Base-by-base conservation (phyloP, 1,140 invertebrate species). In the Drusus annulatus region DNA sequence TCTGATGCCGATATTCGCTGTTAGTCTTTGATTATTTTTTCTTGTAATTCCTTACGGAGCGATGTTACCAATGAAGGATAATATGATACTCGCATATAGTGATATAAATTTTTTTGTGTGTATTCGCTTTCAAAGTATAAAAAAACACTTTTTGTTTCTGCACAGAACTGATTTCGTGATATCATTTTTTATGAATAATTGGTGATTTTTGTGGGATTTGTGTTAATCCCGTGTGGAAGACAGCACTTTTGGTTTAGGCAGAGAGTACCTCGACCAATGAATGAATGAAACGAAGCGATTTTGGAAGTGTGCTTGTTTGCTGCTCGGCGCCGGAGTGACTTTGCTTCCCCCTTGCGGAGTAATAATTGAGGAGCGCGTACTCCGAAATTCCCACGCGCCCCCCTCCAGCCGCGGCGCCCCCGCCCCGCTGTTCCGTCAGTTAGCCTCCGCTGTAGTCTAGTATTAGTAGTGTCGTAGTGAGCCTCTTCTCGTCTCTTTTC, bases 391-490 rank as follows among this genome's bases (percentile, higher is more conserved):
- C 74, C 74, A 76, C 74, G 56, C 74, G 54, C 25, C 54, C 54
- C 23, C 31, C 21, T 8, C 50, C 51, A 15, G 50, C 50, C 21
- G 71, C 71, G 15, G 3, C 5, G 25, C 74, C 21, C 74, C 74
- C 16, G 16, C n/a, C 58, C 54, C 74, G 28, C 74, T 76, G 28
- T 58, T 50, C 56, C 54, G 28, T 62, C 74, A 76, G 74, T 76
- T 60, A 58, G 54, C 56, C 74, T 76, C 74, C 25, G 74, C 36
- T 58, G 54, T 76, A 76, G 74, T 76, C 62, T 76, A 76, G 74
- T 45, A 76, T 45, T 31, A 76, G 74, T 76, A 76, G 74, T 76
- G 74, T 58, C 17, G 13, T 36, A 31, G 8, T 45, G 36, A 45
- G 36, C 36, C n/a, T n/a, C n/a, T n/a, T n/a, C n/a, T n/a, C 36